These are phyloP conservation scores for Sinocyclocheilus rhinocerous DNA, from an alignment of 2,113 vertebrate genomes.

Conservation along the genomic window DNA sequence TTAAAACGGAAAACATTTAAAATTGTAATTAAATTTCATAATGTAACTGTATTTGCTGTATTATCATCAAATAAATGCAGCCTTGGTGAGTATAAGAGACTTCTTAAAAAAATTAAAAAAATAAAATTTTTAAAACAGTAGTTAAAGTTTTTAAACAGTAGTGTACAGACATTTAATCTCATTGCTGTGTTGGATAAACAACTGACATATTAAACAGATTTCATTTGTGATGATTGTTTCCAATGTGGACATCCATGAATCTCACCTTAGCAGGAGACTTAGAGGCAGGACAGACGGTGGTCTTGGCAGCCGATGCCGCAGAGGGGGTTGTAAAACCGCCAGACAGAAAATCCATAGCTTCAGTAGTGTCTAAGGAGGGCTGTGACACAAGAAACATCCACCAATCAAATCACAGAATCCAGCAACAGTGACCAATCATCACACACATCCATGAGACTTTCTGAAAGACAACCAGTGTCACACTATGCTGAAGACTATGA, in stretches of 20 bases:
- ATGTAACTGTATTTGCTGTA: neutral
- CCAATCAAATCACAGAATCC: neutral
- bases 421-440: neutral
- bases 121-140: too few relatives aligned
- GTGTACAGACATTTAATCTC: neutral
- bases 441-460: neutral
- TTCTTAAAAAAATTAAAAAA: neutral
- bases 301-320: constrained; percentile 12
- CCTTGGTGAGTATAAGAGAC: neutral
- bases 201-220: neutral
- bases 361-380: constrained; percentile 55
- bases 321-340: constrained; percentile 49
- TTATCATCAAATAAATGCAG: neutral
- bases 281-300: constrained; percentile 40
- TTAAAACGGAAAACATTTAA: neutral
- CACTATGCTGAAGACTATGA: too few relatives aligned
- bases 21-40: neutral
- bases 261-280: constrained; percentile 59
- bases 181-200: neutral
- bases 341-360: constrained; percentile 60
- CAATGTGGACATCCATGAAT: neutral
- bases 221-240: neutral
- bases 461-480: neutral
- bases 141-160: too few relatives aligned
- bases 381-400: constrained; percentile 10